Conservation (phyloP, 2,888 invertebrate genomes). For the Hoplodrina blanda region DNA sequence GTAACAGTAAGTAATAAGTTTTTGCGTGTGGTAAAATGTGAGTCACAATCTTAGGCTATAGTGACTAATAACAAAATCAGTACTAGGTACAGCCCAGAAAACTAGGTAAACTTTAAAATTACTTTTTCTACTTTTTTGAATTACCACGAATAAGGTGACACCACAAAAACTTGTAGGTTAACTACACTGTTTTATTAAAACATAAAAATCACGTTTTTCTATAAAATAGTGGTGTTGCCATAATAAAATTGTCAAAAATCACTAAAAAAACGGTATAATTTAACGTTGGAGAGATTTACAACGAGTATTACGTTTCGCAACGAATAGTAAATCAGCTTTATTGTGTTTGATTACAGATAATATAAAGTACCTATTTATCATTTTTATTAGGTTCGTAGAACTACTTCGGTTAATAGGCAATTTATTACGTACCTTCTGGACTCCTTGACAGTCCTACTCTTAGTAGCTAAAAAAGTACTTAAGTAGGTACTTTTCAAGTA, state of each 20-base stretch:
- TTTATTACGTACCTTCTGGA: neutral
- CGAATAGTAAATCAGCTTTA: conserved; percentile 60
- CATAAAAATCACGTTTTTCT: conserved; percentile 23
- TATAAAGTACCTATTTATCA: conserved; percentile 15
- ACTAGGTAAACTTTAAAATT: neutral
- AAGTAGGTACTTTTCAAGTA: too few species aligned
- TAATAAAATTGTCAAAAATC: conserved; percentile 40
- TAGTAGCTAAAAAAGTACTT: too few species aligned
- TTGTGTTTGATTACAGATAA: conserved; percentile 41
- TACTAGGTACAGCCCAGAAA: neutral
- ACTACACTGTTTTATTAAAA: conserved; percentile 21
- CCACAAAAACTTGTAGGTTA: conserved; percentile 30
- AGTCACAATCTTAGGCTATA: neutral
- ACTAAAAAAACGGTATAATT: conserved; percentile 47
- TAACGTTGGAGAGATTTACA: conserved; percentile 56
- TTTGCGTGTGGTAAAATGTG: neutral
- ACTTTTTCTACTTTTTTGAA: conserved; percentile 1
- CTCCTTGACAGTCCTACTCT: neutral
- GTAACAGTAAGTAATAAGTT: conserved; percentile 8
- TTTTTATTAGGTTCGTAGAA: conserved; percentile 22
- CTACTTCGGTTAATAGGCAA: conserved; percentile 5
- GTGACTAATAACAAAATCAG: neutral
- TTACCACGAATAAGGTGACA: neutral
- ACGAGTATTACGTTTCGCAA: conserved; percentile 45
- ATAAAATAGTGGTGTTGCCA: conserved; percentile 16